These are phyloP conservation scores for Adineta ricciae DNA, from an alignment of 2,888 invertebrate species.

Conservation along the genomic window DNA sequence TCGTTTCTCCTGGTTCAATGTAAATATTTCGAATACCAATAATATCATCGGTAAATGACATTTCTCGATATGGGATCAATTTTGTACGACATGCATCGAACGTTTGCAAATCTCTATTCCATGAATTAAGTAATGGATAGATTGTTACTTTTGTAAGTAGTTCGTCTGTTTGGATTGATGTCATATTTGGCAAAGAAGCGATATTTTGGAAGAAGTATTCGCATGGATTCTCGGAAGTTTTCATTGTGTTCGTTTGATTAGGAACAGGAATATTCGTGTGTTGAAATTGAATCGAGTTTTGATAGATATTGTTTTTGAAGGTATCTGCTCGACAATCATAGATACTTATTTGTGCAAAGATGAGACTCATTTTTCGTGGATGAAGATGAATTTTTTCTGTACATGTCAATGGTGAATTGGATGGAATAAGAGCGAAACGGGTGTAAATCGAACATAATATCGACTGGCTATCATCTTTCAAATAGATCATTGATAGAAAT, in stretches of 20 bases:
- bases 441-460: neutral
- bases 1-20: neutral
- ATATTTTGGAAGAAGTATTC: neutral
- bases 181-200: neutral
- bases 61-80: neutral
- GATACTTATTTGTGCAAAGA: neutral
- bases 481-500: neutral
- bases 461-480: neutral
- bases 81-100: neutral
- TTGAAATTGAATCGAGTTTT: neutral
- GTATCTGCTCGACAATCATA: neutral
- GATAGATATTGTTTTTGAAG: neutral
- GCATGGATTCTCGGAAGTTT: neutral
- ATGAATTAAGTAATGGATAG: neutral
- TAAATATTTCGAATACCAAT: neutral
- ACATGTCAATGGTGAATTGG: neutral
- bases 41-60: neutral
- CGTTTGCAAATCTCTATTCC: neutral
- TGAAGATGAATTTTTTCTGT: neutral
- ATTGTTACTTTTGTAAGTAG: neutral
- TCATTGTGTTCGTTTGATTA: neutral
- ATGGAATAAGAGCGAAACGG: neutral
- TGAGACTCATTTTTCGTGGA: neutral
- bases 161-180: neutral
- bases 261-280: neutral